Evolutionary conservation across 2,888 invertebrate species (phyloP).

Genomic region (Nasonovia ribisnigri): DNA sequence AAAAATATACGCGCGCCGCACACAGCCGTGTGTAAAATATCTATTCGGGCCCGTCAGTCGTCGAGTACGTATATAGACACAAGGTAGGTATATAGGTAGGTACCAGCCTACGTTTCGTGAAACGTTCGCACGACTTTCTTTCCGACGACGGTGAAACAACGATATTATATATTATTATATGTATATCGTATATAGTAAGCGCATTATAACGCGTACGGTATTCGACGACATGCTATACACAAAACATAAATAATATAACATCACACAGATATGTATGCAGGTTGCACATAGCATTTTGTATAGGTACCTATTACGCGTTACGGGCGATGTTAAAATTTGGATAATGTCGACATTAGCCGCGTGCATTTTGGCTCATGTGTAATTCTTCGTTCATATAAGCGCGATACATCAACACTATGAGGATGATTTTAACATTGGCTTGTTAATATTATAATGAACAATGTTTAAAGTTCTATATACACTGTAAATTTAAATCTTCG

Average conservation of each 20-base stretch:
- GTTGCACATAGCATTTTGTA: not conserved
- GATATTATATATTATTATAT: not conserved
- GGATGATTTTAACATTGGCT: too few relatives aligned
- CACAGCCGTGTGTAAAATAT: constrained; percentile 28
- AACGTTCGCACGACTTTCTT: constrained; percentile 56
- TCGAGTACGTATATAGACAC: not conserved
- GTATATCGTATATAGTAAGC: not conserved
- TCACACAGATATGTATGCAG: not conserved
- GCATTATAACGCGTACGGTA: not conserved
- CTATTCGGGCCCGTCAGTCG: constrained; percentile 12
- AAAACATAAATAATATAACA: too few relatives aligned
- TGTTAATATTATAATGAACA: too few relatives aligned
- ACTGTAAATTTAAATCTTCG: too few relatives aligned
- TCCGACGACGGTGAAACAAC: not conserved
- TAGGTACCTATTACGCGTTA: not conserved
- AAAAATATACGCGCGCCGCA: not conserved
- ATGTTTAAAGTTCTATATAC: too few relatives aligned
- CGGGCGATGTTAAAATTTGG: too few relatives aligned
- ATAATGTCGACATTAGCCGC: not conserved
- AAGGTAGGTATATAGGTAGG: not conserved
- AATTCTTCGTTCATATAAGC: too few relatives aligned
- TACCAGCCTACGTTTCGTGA: not conserved
- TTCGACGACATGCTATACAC: not conserved
- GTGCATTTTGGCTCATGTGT: not conserved
- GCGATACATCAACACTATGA: too few relatives aligned